Conservation (phyloP, 2,888 invertebrate species). For the Itoplectis maculator region DNA sequence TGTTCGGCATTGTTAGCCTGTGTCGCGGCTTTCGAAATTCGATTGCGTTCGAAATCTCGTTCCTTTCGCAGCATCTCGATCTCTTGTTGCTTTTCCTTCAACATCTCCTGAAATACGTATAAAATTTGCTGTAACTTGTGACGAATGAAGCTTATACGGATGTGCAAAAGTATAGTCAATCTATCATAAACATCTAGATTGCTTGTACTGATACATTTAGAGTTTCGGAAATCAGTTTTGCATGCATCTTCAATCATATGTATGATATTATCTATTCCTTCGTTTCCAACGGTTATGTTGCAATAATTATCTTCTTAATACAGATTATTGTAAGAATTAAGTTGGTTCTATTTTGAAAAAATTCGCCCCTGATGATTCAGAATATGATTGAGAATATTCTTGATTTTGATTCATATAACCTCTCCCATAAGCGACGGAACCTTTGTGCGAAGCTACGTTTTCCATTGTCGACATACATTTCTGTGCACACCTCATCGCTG, state of each 20-base stretch:
- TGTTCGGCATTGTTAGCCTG: conserved; percentile 93
- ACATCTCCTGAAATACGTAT: conserved; percentile 89
- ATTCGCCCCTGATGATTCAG: too few relatives aligned
- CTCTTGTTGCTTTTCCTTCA: conserved; percentile 97
- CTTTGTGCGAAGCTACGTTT: too few relatives aligned
- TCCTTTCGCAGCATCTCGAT: conserved; percentile 96
- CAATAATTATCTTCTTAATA: not conserved
- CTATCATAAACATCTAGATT: not conserved
- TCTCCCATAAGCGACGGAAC: too few relatives aligned
- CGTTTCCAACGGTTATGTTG: not conserved
- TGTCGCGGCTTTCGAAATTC: conserved; percentile 93
- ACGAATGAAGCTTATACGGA: not conserved
- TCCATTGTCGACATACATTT: too few relatives aligned
- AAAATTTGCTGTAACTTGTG: not conserved
- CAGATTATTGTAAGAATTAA: not conserved
- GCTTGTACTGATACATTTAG: too few relatives aligned
- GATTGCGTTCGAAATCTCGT: conserved; percentile 94
- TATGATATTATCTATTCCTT: not conserved
- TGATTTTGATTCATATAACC: too few relatives aligned
- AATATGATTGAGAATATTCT: too few relatives aligned
- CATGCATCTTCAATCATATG: not conserved
- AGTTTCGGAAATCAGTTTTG: not conserved
- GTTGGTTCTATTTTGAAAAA: too few relatives aligned
- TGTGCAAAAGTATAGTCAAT: not conserved
- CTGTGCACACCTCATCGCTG: too few relatives aligned